Evolutionary conservation across 2,113 vertebrate species (phyloP).

Genomic region (Aplodontia rufa): DNA sequence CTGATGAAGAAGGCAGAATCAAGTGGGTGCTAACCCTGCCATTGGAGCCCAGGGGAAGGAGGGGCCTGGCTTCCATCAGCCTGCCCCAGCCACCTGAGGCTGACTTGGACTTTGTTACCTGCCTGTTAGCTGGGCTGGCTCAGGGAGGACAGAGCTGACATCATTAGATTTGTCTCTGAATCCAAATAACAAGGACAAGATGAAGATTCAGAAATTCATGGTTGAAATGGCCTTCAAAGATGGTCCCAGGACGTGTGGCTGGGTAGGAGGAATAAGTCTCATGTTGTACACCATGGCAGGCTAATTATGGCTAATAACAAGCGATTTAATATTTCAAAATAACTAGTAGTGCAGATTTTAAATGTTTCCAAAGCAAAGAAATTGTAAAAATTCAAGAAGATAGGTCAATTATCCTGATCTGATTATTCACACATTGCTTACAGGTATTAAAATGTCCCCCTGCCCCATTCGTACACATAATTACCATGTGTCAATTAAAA

Average conservation of each 20-base stretch:
- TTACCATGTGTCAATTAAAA: background rate
- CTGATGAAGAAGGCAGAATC: background rate
- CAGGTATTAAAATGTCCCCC: background rate
- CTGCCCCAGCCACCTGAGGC: accelerated
- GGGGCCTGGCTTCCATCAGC: background rate
- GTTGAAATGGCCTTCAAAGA: background rate
- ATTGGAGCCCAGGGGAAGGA: background rate
- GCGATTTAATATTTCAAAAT: background rate
- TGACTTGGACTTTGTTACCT: background rate
- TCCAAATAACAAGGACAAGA: background rate
- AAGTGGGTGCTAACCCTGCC: accelerated
- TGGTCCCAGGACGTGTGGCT: background rate
- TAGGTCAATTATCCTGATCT: background rate
- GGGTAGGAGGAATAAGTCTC: background rate
- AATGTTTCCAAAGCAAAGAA: background rate
- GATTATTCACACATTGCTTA: background rate
- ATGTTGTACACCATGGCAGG: background rate
- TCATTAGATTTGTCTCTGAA: background rate
- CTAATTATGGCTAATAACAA: background rate
- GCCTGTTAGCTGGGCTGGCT: background rate
- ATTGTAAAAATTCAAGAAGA: background rate
- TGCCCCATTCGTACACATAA: background rate
- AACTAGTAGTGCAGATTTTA: background rate
- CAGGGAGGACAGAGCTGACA: background rate
- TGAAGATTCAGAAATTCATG: background rate